phyloP scores from a whole-genome alignment of 2,888 invertebrate genomes.

The Ommatoiulus sabulosus region DNA sequence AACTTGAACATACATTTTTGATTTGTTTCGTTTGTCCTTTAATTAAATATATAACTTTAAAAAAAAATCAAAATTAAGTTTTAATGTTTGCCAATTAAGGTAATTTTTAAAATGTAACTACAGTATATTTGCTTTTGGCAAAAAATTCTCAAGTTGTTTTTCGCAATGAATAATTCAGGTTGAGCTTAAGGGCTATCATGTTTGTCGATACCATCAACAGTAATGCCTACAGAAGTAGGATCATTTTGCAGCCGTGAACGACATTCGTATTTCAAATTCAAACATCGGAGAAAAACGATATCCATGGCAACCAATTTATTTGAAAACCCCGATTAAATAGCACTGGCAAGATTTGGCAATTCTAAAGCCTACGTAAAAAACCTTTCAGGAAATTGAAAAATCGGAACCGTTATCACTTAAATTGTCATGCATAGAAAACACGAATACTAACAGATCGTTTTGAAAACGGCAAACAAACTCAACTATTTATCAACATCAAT shows the following conservation, averaged over 20 bases:
- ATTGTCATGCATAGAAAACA: neutral
- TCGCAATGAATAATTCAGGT: neutral
- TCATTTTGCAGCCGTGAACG: neutral
- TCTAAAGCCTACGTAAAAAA: neutral
- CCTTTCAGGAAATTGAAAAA: slow-evolving; percentile 9
- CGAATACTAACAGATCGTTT: neutral
- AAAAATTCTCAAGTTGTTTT: neutral
- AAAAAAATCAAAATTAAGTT: too few species aligned
- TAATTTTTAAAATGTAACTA: too few species aligned
- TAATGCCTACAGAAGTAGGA: neutral
- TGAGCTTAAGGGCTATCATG: neutral
- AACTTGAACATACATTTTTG: too few species aligned
- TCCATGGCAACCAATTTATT: neutral
- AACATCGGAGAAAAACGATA: neutral
- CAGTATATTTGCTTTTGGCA: too few species aligned
- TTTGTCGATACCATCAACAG: neutral
- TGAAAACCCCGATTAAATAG: neutral
- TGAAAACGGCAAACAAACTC: neutral
- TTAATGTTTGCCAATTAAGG: too few species aligned
- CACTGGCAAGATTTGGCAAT: neutral
- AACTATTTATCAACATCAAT: neutral
- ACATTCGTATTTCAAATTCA: slow-evolving; percentile 7
- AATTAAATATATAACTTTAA: too few species aligned
- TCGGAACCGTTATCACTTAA: neutral
- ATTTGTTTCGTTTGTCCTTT: too few species aligned